phyloP scores from a whole-genome alignment of 1,140 invertebrate genomes.

The Papilio dardanus region DNA sequence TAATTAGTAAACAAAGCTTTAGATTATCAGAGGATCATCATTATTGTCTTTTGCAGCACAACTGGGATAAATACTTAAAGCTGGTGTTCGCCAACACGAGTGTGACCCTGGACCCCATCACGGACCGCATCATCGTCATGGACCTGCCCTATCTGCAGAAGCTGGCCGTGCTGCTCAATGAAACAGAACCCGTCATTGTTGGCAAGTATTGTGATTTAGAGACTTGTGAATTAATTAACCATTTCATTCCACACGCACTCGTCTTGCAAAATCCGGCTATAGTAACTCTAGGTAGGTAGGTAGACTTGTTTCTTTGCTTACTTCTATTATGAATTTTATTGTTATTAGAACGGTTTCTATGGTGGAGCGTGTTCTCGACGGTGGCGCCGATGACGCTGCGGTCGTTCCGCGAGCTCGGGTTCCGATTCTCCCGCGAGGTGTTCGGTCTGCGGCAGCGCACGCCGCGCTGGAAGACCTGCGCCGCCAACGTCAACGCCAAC shows the following conservation, averaged over 20 bases:
- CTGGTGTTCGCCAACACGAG: slow-evolving; percentile 84
- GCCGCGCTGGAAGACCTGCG: slow-evolving; percentile 89
- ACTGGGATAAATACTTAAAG: slow-evolving; percentile 86
- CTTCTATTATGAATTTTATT: background rate
- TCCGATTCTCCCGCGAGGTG: slow-evolving; percentile 84
- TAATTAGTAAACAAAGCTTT: background rate
- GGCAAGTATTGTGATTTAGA: slow-evolving; percentile 69
- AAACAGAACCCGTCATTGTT: slow-evolving; percentile 81
- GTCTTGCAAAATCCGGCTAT: too few relatives aligned
- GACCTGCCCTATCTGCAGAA: slow-evolving; percentile 85
- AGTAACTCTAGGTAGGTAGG: too few relatives aligned
- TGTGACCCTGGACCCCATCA: slow-evolving; percentile 77
- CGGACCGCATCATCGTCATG: slow-evolving; percentile 84
- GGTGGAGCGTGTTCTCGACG: slow-evolving; percentile 87
- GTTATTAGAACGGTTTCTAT: slow-evolving; percentile 83
- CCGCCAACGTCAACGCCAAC: slow-evolving; percentile 88
- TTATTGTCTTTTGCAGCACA: slow-evolving; percentile 79
- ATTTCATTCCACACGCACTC: too few relatives aligned
- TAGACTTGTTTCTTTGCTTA: background rate
- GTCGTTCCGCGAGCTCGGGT: slow-evolving; percentile 84
- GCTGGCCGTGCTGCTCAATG: slow-evolving; percentile 79
- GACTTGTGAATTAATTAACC: too few relatives aligned
- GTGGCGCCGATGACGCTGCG: slow-evolving; percentile 84
- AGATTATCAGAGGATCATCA: background rate
- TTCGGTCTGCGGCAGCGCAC: slow-evolving; percentile 85